Percentiles rank a stretch among this genome's conserved stretches.
These are phyloP conservation scores for Polydrusus cervinus DNA, from an alignment of 2,888 invertebrate genomes.

Conservation along the genomic window DNA sequence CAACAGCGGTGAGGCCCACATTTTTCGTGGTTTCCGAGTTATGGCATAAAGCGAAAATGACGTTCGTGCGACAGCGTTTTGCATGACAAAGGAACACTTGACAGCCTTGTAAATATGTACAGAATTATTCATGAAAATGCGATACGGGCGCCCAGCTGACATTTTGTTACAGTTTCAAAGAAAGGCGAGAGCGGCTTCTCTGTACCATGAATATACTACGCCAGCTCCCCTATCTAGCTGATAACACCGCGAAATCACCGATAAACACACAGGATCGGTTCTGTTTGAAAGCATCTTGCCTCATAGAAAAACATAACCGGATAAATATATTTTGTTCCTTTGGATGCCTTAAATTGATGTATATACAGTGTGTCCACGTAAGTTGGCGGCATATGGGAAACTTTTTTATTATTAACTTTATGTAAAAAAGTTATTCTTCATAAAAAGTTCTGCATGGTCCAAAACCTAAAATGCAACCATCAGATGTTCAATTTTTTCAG, in stretches of 20 bases:
- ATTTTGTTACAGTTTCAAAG: conserved; percentile 70
- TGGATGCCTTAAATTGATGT: background rate
- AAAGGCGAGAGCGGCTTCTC: conserved; percentile 59
- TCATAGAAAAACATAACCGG: conserved; percentile 39
- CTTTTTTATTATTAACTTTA: too few relatives aligned
- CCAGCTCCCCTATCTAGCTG: conserved; percentile 27
- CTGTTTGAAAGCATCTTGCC: conserved; percentile 32
- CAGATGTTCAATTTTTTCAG: too few relatives aligned
- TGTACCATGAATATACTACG: conserved; percentile 49
- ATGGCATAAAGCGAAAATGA: conserved; percentile 71
- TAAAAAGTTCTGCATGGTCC: too few relatives aligned
- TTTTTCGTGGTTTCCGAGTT: conserved; percentile 67
- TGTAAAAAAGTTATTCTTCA: too few relatives aligned
- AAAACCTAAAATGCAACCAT: too few relatives aligned
- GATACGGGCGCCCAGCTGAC: conserved; percentile 70
- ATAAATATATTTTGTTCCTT: conserved; percentile 29
- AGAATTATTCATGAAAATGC: conserved; percentile 72
- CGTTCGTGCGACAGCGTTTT: conserved; percentile 71
- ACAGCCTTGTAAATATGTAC: conserved; percentile 72
- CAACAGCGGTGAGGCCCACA: conserved; percentile 58
- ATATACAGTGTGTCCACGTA: background rate
- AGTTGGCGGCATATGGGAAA: too few relatives aligned
- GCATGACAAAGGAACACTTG: conserved; percentile 73
- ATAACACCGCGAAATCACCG: conserved; percentile 37
- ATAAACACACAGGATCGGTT: conserved; percentile 44